phyloP scores from a whole-genome alignment of 2,888 invertebrate species.

The Cephus nigrinus region DNA sequence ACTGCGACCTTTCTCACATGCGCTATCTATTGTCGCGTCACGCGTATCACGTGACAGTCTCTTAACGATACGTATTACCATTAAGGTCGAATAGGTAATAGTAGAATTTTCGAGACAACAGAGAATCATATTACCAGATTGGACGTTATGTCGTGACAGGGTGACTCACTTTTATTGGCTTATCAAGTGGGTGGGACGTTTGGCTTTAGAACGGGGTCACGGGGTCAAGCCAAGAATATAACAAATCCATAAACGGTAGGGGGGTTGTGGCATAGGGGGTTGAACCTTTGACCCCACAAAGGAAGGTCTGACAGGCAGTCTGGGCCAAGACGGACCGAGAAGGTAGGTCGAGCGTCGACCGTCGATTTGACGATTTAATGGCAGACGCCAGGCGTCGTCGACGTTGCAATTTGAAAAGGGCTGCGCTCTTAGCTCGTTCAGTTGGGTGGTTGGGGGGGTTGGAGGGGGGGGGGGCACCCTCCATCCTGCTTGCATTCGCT shows the following conservation, averaged over 20 bases:
- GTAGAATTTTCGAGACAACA: neutral
- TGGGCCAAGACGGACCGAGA: neutral
- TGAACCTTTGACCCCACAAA: too few species aligned
- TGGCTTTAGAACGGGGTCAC: neutral
- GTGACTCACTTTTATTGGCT: neutral
- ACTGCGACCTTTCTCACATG: neutral
- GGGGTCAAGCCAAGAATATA: neutral
- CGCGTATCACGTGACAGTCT: neutral
- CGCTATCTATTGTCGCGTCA: neutral
- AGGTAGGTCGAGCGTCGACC: neutral
- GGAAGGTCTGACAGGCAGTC: neutral
- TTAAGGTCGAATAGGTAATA: neutral
- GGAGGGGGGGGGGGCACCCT: neutral
- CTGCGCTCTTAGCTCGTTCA: constrained; percentile 8
- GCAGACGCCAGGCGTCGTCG: constrained; percentile 28
- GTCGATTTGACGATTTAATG: constrained; percentile 29
- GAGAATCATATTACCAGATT: neutral
- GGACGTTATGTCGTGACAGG: neutral
- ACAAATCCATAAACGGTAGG: neutral
- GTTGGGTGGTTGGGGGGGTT: too few species aligned
- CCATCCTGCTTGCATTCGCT: neutral
- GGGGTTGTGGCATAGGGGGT: neutral
- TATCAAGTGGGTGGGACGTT: neutral
- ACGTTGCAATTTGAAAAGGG: constrained; percentile 31
- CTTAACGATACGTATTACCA: neutral